Evolutionary conservation across 1,140 invertebrate species (phyloP), one percentile per base, ranked within the genome.

Genomic region (Drosophila bocki): DNA sequence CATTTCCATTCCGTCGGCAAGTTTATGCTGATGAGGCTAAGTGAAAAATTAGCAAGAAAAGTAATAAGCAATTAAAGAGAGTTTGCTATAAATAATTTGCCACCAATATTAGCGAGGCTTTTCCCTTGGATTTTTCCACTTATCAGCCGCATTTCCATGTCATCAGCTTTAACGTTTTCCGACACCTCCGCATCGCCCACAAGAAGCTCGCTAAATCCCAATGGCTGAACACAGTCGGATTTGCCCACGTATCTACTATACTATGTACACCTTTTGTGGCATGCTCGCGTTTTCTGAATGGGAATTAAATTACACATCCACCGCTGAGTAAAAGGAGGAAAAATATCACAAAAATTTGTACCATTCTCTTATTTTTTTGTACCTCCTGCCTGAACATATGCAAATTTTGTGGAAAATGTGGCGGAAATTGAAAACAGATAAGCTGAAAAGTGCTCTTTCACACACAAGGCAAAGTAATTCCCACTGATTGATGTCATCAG

Each of bases 401-500:
- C 53, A 60, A 72, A 72, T 72, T 26, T 41, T 29, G 54, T 17
- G 53, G 44, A 32, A 48, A 60, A 72, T 71, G 53, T 48, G 45
- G 17, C 68, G 70, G 70, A 74, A 74, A 74, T 74, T 74, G 70
- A 74, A 74, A 72, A 50, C 45, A 74, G 68, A 74, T 72, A 74
- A 74, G 51, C 70, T 60, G 22, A n/a, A 72, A 72, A 51, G 53
- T 60, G 37, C 45, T 50, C 44, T 29, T 22, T 45, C 29, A 33
- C 42, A 47, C 22, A 48, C 33, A 67, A 8, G 11, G 60, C 62
- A 35, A 37, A 35, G 42, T 64, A 63, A 64, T 33, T 64, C 64
- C 33, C 33, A 37, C 22, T 70, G 63, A 69, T 70, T 54, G 48
- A 54, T 70, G 67, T 68, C 63, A 35, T n/a, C 7, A 1, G 15